Conservation (phyloP, 2,888 invertebrate genomes). For the Apamea epomidion region DNA sequence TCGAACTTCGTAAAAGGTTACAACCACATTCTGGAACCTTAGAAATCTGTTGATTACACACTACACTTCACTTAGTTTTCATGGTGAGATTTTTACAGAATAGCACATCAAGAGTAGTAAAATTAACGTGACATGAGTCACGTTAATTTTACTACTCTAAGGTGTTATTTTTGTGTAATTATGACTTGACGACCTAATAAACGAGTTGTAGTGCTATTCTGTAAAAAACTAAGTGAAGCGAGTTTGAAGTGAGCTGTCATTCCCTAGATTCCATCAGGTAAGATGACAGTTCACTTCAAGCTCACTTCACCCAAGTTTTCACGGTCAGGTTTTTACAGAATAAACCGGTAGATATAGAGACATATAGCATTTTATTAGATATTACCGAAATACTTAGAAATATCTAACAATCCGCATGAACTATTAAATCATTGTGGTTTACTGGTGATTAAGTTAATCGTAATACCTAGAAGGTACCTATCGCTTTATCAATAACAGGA, state of each 20-base stretch:
- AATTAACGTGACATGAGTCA: no score
- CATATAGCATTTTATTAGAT: not conserved
- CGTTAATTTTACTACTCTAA: no score
- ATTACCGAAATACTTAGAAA: not conserved
- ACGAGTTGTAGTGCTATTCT: not conserved
- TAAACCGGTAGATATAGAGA: not conserved
- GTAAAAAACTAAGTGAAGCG: not conserved
- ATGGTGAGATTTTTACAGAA: no score
- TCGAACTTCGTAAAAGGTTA: not conserved
- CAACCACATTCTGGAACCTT: slow-evolving; percentile 1
- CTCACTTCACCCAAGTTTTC: not conserved
- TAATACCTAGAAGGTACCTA: not conserved
- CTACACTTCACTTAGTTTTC: not conserved
- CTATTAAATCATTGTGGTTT: slow-evolving; percentile 11
- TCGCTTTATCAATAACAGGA: slow-evolving; percentile 7
- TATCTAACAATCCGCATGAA: slow-evolving; percentile 4
- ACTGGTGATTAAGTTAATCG: not conserved
- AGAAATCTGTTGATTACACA: slow-evolving; percentile 25
- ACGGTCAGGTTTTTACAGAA: not conserved
- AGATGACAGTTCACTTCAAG: no score
- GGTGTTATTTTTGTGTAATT: no score
- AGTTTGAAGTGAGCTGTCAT: not conserved
- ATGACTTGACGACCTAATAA: no score
- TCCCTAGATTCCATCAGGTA: no score
- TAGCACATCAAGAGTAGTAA: no score